phyloP scores from a whole-genome alignment of 2,888 invertebrate species.

The Sceliomorpha sp. region DNA sequence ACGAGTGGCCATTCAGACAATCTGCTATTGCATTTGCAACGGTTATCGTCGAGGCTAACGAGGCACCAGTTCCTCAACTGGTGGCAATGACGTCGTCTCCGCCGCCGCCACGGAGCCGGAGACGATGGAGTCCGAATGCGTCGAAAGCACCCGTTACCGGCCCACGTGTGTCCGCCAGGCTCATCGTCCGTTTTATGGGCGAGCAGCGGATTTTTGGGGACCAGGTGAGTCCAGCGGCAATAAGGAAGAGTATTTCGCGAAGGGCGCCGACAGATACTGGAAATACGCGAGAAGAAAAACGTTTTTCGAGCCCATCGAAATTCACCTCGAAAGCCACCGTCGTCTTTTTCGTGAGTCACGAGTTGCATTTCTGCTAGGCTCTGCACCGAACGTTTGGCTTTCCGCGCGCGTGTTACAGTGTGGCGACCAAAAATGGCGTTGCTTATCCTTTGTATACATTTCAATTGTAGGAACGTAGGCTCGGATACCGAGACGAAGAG shows the following conservation, averaged over 20 bases:
- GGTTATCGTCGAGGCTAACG: constrained; percentile 31
- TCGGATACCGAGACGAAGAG: constrained; percentile 20
- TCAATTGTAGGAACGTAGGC: constrained; percentile 31
- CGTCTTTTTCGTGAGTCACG: constrained; percentile 57
- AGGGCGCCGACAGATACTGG: constrained; percentile 28
- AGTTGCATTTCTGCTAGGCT: constrained; percentile 30
- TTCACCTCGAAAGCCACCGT: constrained; percentile 7
- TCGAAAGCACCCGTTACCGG: constrained; percentile 48
- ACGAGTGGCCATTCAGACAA: constrained; percentile 38
- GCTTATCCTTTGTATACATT: constrained; percentile 31
- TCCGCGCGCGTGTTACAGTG: constrained; percentile 27
- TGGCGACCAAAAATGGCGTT: constrained; percentile 32
- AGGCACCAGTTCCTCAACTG: constrained; percentile 12
- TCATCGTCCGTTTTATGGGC: constrained; percentile 69
- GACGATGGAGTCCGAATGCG: constrained; percentile 8
- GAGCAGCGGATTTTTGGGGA: constrained; percentile 52
- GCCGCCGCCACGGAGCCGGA: no score
- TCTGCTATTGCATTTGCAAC: constrained; percentile 38
- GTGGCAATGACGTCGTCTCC: constrained; percentile 36
- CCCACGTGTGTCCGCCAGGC: constrained; percentile 50
- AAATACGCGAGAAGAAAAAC: constrained; percentile 31
- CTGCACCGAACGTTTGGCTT: constrained; percentile 22
- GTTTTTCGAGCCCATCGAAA: constrained; percentile 12
- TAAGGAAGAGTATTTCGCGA: constrained; percentile 61
- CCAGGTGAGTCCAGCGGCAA: constrained; percentile 51